These are phyloP conservation scores for Gari tellinella DNA, from an alignment of 2,888 invertebrate species.

Conservation along the genomic window DNA sequence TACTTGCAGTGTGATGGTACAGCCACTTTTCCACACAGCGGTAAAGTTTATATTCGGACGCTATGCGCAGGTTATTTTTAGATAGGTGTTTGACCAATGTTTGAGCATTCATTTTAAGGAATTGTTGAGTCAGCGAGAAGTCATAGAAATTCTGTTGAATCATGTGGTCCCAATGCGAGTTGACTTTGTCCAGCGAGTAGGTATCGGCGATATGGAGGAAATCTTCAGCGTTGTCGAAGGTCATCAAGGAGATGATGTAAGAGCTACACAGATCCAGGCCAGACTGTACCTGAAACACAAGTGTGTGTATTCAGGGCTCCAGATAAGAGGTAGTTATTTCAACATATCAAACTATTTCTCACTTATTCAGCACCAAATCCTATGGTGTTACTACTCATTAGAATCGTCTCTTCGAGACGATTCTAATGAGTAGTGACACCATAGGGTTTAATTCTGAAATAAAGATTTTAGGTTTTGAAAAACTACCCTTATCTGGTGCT, in stretches of 20 bases:
- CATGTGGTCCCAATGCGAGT: conserved; percentile 79
- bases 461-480: no score
- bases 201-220: conserved; percentile 82
- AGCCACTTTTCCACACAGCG: conserved; percentile 80
- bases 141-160: conserved; percentile 81
- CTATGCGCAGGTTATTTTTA: conserved; percentile 71
- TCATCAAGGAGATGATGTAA: conserved; percentile 82
- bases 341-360: no score
- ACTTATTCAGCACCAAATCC: no score
- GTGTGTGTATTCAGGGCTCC: no score
- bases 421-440: no score
- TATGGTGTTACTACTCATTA: no score
- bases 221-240: conserved; percentile 82
- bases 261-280: conserved; percentile 82
- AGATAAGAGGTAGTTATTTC: no score
- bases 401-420: no score
- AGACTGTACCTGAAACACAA: conserved; percentile 67
- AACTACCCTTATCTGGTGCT: no score
- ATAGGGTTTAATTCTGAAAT: no score
- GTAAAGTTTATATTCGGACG: conserved; percentile 79
- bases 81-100: conserved; percentile 75
- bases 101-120: conserved; percentile 75
- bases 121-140: conserved; percentile 78
- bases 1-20: conserved; percentile 68
- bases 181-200: conserved; percentile 79